Evolutionary conservation across 2,888 invertebrate species (phyloP).

Genomic region (Drosophila picticornis): DNA sequence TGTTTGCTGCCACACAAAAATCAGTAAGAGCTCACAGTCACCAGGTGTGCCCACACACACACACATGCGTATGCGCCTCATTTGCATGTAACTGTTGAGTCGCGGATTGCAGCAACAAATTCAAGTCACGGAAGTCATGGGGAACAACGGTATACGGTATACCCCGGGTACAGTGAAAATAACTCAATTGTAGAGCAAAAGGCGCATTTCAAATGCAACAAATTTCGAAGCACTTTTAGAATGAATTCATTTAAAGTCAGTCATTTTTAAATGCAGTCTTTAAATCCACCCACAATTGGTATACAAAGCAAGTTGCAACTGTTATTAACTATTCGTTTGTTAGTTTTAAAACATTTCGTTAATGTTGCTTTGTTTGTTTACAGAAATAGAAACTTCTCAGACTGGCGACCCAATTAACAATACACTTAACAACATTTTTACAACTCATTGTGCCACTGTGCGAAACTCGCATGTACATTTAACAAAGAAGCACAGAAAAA

Average conservation of each 20-base stretch:
- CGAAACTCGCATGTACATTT: slow-evolving; percentile 2
- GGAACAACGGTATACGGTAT: slow-evolving; percentile 18
- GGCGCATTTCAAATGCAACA: not conserved
- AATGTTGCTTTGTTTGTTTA: not conserved
- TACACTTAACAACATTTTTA: not conserved
- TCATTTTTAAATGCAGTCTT: not conserved
- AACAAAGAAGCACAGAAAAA: not conserved
- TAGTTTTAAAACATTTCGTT: not conserved
- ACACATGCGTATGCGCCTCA: slow-evolving; percentile 31
- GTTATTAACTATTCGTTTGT: not conserved
- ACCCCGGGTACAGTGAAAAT: slow-evolving; percentile 23
- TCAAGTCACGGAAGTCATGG: slow-evolving; percentile 36
- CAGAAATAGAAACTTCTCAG: not conserved
- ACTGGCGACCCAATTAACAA: not conserved
- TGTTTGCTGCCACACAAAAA: slow-evolving; percentile 21
- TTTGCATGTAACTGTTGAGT: slow-evolving; percentile 64
- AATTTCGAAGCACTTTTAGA: not conserved
- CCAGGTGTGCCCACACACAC: slow-evolving; percentile 5
- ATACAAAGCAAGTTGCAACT: not conserved
- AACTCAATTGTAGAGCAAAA: not conserved
- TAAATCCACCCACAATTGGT: not conserved
- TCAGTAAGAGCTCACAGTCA: slow-evolving; percentile 27
- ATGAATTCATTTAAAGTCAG: not conserved
- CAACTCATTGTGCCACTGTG: slow-evolving; percentile 27
- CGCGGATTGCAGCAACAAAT: slow-evolving; percentile 29